phyloP scores from a whole-genome alignment of 2,113 vertebrate genomes.

The Lamprotornis superbus region DNA sequence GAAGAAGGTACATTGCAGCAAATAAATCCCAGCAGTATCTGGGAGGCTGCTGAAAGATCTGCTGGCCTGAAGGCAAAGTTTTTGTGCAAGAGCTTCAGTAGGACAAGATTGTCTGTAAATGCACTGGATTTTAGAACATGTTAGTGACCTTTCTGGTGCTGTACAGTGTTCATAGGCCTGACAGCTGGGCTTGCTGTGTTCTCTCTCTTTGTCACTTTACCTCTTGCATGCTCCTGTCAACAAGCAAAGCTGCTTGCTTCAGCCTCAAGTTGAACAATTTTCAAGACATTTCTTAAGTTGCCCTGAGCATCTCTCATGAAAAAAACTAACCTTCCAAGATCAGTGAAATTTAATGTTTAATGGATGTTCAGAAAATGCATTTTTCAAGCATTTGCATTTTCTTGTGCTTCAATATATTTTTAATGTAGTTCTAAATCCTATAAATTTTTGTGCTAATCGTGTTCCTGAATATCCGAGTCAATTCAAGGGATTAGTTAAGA shows the following conservation, averaged over 20 bases:
- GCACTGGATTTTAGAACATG: background rate
- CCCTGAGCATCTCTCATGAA: background rate
- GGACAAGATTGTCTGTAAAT: background rate
- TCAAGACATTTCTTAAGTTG: background rate
- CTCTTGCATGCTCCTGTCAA: background rate
- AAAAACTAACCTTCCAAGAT: background rate
- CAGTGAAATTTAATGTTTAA: background rate
- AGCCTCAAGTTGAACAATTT: background rate
- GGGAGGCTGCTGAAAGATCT: background rate
- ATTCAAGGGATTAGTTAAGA: background rate
- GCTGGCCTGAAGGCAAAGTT: background rate
- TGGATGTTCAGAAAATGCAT: background rate
- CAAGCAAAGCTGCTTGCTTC: conserved; percentile 7
- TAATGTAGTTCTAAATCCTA: background rate
- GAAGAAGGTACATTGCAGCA: background rate
- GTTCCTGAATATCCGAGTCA: background rate
- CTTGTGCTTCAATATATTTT: background rate
- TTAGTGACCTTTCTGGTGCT: conserved; percentile 38
- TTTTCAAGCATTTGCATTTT: background rate
- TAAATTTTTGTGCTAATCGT: background rate
- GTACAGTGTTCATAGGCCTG: background rate
- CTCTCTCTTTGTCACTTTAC: background rate
- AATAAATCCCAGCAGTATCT: background rate
- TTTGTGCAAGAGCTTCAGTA: background rate
- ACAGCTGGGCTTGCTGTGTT: background rate